phyloP scores from a whole-genome alignment of 2,888 invertebrate species.

The Clepsis dumicolana region DNA sequence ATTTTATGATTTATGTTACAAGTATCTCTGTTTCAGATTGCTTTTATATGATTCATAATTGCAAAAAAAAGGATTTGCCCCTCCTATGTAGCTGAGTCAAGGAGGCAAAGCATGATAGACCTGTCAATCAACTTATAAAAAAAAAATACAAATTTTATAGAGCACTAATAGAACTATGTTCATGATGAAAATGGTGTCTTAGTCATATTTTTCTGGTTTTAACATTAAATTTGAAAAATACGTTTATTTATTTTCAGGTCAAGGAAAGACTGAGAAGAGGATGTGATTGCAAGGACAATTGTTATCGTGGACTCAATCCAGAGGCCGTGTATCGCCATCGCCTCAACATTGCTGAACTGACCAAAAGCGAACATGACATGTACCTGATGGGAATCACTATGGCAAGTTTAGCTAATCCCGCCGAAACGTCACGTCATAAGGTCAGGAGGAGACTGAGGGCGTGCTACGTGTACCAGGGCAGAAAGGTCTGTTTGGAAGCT shows the following conservation, averaged over 20 bases:
- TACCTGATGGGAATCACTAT: slow-evolving; percentile 94
- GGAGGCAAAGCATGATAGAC: too few species aligned
- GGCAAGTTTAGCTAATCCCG: slow-evolving; percentile 92
- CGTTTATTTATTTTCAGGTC: slow-evolving; percentile 83
- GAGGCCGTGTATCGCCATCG: slow-evolving; percentile 92
- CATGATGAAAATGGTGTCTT: too few species aligned
- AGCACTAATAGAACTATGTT: too few species aligned
- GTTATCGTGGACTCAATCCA: slow-evolving; percentile 90
- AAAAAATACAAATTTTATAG: too few species aligned
- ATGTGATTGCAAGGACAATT: slow-evolving; percentile 92
- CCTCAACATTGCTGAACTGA: slow-evolving; percentile 92
- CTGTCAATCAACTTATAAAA: too few species aligned
- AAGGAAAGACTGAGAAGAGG: slow-evolving; percentile 89
- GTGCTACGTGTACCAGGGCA: slow-evolving; percentile 92
- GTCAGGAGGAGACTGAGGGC: slow-evolving; percentile 90
- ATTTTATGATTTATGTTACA: too few species aligned
- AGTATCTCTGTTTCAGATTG: too few species aligned
- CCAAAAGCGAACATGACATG: slow-evolving; percentile 94
- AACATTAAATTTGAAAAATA: background rate
- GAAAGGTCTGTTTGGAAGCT: slow-evolving; percentile 92
- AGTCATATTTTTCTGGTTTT: too few species aligned
- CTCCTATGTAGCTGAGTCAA: too few species aligned
- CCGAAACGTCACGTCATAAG: slow-evolving; percentile 90
- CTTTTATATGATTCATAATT: too few species aligned
- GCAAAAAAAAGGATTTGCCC: too few species aligned